Percentiles rank a stretch among this genome's conserved stretches.
These are phyloP conservation scores for Callipepla squamata DNA, from an alignment of 2,113 vertebrate species.

Conservation along the genomic window DNA sequence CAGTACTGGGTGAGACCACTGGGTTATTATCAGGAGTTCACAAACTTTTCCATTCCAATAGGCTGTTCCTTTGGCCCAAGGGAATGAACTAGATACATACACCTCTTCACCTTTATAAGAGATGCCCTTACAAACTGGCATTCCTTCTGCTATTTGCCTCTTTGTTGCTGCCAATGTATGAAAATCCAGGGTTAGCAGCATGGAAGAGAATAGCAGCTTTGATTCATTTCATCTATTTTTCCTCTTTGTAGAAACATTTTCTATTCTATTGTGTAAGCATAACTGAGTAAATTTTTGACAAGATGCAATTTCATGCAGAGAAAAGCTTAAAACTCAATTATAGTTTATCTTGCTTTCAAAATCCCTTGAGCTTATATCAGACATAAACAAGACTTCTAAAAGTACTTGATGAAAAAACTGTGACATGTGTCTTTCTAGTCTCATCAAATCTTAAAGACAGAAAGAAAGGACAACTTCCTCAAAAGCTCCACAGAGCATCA, in stretches of 20 bases:
- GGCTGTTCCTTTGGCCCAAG: background rate
- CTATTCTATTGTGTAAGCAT: background rate
- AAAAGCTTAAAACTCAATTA: constrained; percentile 10
- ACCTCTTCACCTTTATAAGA: background rate
- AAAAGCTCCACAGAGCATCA: background rate
- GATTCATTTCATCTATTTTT: background rate
- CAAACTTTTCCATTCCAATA: background rate
- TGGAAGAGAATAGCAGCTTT: background rate
- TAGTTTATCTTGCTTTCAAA: background rate
- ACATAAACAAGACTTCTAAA: background rate
- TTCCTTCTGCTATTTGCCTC: background rate
- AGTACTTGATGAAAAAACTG: background rate
- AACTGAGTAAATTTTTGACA: background rate
- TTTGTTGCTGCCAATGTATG: background rate
- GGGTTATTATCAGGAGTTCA: background rate
- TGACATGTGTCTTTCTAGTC: background rate
- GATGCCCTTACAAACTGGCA: background rate
- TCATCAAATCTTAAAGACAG: background rate
- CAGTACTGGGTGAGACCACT: background rate
- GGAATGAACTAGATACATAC: background rate
- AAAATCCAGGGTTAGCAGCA: background rate
- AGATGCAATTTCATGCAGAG: background rate
- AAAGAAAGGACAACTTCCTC: background rate
- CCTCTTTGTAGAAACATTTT: background rate
- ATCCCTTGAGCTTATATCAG: background rate